Evolutionary conservation across 2,113 vertebrate species (phyloP).

Genomic region (rabbit (Oryctolagus cuniculus)): mOryCun1.1 NC_091443.1:26348501-26349000

Average conservation of each 20-base stretch:
- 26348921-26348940: too few species aligned
- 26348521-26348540: constrained; percentile 20
- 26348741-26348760: constrained; percentile 32
- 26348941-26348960: too few species aligned
- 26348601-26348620: not conserved
- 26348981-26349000: too few species aligned
- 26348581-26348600: not conserved
- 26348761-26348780: constrained; percentile 43
- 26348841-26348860: too few species aligned
- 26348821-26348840: too few species aligned
- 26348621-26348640: not conserved
- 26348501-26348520: constrained; percentile 1
- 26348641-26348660: not conserved
- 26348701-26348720: not conserved
- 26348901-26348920: too few species aligned
- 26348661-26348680: not conserved
- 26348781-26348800: not conserved
- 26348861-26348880: too few species aligned
- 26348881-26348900: too few species aligned
- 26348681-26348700: not conserved
- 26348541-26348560: constrained; percentile 53
- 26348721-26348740: not conserved
- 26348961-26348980: too few species aligned
- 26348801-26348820: too few species aligned
- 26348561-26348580: constrained; percentile 47